phyloP scores from a whole-genome alignment of 2,797 vertebrate species.

The Nothura maculosa region DNA sequence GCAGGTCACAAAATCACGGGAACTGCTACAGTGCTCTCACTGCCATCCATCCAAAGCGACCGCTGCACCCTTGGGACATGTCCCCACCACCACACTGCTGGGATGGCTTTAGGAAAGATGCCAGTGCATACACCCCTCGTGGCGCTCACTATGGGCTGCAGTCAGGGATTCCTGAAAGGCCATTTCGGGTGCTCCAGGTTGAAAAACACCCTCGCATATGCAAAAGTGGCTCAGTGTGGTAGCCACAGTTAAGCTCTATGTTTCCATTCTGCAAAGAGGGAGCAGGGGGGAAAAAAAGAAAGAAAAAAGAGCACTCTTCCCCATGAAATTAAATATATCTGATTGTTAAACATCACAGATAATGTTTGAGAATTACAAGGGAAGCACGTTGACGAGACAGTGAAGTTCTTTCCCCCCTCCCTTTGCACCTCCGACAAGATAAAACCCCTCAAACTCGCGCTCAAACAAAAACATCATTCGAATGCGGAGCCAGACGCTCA shows the following conservation, averaged over 20 bases:
- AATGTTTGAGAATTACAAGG: background rate
- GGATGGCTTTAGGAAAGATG: background rate
- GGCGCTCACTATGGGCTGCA: fast-evolving
- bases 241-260: background rate
- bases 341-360: background rate
- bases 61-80: background rate
- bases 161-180: background rate
- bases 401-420: background rate
- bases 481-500: fast-evolving
- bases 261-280: background rate
- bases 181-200: background rate
- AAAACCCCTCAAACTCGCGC: background rate
- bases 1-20: background rate
- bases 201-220: background rate
- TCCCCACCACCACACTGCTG: fast-evolving
- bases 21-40: background rate
- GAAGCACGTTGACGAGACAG: background rate
- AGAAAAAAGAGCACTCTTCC: background rate
- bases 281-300: background rate
- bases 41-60: background rate
- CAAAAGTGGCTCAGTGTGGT: background rate
- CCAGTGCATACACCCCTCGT: too few species aligned
- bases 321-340: background rate
- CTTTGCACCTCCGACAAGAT: background rate
- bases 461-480: background rate